A percentile compares a stretch with the other conserved stretches of the same genome.
These are phyloP conservation scores for Cephus nigrinus DNA, from an alignment of 2,888 invertebrate genomes.

Conservation along the genomic window DNA sequence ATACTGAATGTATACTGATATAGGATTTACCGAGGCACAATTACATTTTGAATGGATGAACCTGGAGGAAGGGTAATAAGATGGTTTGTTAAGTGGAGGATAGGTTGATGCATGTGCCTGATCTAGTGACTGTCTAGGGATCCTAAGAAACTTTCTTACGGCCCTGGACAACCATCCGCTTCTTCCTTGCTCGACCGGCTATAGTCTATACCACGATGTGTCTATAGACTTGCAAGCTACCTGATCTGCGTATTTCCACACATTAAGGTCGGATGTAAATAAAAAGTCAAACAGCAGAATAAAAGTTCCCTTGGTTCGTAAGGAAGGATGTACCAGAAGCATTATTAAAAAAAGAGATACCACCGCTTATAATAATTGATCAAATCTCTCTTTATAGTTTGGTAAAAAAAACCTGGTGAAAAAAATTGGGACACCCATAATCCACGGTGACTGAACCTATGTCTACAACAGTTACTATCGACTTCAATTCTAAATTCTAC, in stretches of 20 bases:
- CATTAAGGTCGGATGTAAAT: constrained; percentile 43
- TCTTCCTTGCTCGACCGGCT: constrained; percentile 48
- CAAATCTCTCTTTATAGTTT: not conserved
- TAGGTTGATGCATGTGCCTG: not conserved
- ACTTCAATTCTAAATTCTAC: not conserved
- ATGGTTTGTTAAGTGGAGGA: not conserved
- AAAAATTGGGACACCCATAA: not conserved
- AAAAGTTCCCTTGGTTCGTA: not conserved
- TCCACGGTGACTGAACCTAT: not conserved
- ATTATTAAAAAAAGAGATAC: not conserved
- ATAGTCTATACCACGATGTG: constrained; percentile 33
- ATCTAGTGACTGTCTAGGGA: not conserved
- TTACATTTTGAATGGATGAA: not conserved
- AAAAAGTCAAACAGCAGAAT: constrained; percentile 25
- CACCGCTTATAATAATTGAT: not conserved
- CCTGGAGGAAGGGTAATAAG: not conserved
- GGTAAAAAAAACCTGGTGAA: not conserved
- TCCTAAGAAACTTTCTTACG: constrained; percentile 10
- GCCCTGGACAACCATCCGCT: constrained; percentile 43
- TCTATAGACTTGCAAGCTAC: constrained; percentile 34
- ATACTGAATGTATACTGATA: not conserved
- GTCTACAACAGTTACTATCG: not conserved
- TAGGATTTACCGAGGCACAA: not conserved
- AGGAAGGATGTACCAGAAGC: not conserved
- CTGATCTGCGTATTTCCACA: constrained; percentile 49